Evolutionary conservation across 2,888 invertebrate species (phyloP).

Genomic region (Trissoscelio sp.): DNA sequence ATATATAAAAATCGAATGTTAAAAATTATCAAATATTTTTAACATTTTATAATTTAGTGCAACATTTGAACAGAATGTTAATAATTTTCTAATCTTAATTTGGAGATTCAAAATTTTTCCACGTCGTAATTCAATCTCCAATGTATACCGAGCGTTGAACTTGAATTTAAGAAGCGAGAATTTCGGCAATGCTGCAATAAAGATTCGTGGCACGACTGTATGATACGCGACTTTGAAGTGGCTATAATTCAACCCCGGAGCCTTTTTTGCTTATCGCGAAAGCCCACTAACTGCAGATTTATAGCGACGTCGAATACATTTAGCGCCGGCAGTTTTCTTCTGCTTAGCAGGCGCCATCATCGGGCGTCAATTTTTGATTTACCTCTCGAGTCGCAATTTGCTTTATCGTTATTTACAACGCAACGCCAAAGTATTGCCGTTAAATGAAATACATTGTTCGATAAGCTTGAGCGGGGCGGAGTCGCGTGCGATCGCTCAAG

Average conservation of each 20-base stretch:
- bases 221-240: conserved; percentile 76
- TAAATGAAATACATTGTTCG: conserved; percentile 42
- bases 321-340: conserved; percentile 70
- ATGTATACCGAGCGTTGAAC: conserved; percentile 32
- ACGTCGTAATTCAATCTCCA: conserved; percentile 14
- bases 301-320: conserved; percentile 75
- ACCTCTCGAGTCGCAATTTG: conserved; percentile 45
- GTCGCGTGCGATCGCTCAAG: conserved; percentile 50
- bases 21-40: too few species aligned
- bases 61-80: too few species aligned
- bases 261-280: conserved; percentile 78
- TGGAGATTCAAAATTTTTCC: background rate
- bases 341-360: conserved; percentile 61
- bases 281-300: conserved; percentile 78
- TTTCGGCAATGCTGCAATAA: conserved; percentile 67
- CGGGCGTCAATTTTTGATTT: conserved; percentile 63
- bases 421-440: background rate
- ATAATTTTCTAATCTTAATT: background rate
- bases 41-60: too few species aligned
- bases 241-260: conserved; percentile 76
- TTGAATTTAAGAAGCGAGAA: conserved; percentile 60
- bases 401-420: conserved; percentile 55
- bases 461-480: conserved; percentile 26
- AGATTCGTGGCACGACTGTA: conserved; percentile 58
- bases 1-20: too few species aligned